Evolutionary conservation across 2,888 invertebrate genomes (phyloP).

Genomic region (Apamea crenata): DNA sequence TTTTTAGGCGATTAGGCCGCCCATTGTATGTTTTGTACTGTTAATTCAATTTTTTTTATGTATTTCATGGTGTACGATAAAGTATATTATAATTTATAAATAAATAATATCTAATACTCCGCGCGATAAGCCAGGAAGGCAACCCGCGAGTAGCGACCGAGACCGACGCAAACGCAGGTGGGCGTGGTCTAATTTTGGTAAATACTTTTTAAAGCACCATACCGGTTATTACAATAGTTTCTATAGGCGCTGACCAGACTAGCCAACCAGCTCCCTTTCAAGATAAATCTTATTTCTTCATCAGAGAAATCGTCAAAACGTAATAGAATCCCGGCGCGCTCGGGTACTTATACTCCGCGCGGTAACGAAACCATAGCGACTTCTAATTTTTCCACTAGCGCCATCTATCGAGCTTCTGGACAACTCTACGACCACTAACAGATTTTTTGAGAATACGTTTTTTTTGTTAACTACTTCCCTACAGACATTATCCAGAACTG

Average conservation of each 20-base stretch:
- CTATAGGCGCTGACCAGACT: slow-evolving; percentile 12
- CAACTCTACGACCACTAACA: slow-evolving; percentile 4
- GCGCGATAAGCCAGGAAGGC: background rate
- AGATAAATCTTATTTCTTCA: slow-evolving; percentile 28
- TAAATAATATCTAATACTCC: background rate
- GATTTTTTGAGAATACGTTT: background rate
- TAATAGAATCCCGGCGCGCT: accelerated
- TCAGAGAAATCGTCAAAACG: background rate
- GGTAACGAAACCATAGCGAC: slow-evolving; percentile 46
- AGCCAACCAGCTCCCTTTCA: slow-evolving; percentile 6
- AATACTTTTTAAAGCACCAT: background rate
- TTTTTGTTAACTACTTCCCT: background rate
- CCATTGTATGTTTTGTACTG: background rate
- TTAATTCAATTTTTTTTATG: background rate
- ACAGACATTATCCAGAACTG: background rate
- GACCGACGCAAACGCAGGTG: background rate
- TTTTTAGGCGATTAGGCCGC: background rate
- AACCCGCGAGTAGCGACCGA: too few relatives aligned
- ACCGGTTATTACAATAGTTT: background rate
- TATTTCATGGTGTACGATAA: background rate
- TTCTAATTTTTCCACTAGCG: slow-evolving; percentile 33
- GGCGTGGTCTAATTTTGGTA: background rate
- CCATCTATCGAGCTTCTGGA: slow-evolving; percentile 21
- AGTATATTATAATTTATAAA: background rate
- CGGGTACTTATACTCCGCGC: background rate